Conservation (phyloP, 2,113 vertebrate genomes). For the Oreochromis tanganicae region DNA sequence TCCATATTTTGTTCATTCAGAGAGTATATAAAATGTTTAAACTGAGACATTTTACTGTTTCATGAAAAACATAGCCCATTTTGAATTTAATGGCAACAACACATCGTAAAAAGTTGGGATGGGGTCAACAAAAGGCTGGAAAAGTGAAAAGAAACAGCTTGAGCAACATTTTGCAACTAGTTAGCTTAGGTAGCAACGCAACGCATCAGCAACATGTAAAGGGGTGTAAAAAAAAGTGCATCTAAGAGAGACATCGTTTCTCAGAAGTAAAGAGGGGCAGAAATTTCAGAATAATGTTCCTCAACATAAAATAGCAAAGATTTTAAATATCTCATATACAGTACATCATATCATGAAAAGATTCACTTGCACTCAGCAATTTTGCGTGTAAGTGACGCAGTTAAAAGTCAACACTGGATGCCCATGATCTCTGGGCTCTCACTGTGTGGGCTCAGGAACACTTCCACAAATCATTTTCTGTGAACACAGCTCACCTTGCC, state of each 20-base stretch:
- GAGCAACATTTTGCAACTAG: not conserved
- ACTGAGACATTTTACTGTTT: not conserved
- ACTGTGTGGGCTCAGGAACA: not conserved
- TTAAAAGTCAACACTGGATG: not conserved
- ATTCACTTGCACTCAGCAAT: not conserved
- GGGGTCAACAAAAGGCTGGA: not conserved
- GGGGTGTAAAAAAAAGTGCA: not conserved
- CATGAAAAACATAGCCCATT: not conserved
- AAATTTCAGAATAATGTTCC: not conserved
- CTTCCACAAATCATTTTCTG: not conserved
- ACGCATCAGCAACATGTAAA: not conserved
- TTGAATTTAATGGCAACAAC: not conserved
- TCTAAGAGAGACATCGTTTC: not conserved
- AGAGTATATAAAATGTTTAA: not conserved
- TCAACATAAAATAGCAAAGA: not conserved
- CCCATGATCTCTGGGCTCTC: not conserved
- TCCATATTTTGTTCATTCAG: not conserved
- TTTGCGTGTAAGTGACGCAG: accelerated
- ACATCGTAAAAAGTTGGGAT: accelerated
- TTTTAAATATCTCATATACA: not conserved
- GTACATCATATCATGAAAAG: not conserved
- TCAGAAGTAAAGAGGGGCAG: not conserved
- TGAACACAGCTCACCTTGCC: not conserved
- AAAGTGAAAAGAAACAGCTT: not conserved
- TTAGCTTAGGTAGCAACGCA: not conserved